phyloP scores from a whole-genome alignment of 1,140 invertebrate genomes.

The Bursaphelenchus mucronatus region DNA sequence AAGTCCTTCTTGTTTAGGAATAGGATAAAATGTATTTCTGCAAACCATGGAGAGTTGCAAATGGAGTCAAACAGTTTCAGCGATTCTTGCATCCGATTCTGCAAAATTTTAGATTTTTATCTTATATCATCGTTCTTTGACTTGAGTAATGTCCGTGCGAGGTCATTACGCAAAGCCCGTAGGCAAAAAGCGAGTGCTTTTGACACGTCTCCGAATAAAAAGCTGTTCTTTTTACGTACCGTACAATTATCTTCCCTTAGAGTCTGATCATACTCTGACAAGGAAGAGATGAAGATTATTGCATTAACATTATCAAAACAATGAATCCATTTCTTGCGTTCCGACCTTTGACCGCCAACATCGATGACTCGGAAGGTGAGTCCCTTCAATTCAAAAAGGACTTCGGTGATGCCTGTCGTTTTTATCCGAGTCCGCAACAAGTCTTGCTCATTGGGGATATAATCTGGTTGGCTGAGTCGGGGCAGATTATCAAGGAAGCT shows the following conservation, averaged over 20 bases:
- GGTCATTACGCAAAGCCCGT: too few species aligned
- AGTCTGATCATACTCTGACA: slow-evolving; percentile 64
- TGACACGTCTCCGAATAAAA: slow-evolving; percentile 6
- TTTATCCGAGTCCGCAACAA: slow-evolving; percentile 57
- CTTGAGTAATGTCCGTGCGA: too few species aligned
- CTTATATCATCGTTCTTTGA: too few species aligned
- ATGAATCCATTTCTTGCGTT: slow-evolving; percentile 73
- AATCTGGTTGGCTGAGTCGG: slow-evolving; percentile 48
- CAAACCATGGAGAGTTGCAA: slow-evolving; percentile 60
- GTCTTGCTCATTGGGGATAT: slow-evolving; percentile 59
- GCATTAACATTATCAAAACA: slow-evolving; percentile 65
- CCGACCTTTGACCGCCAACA: slow-evolving; percentile 72
- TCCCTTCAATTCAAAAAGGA: slow-evolving; percentile 59
- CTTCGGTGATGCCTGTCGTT: slow-evolving; percentile 60
- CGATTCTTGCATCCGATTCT: slow-evolving; percentile 62
- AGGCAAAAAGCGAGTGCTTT: background rate
- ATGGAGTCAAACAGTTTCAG: slow-evolving; percentile 61
- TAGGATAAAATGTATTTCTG: slow-evolving; percentile 61
- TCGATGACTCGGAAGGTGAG: slow-evolving; percentile 62
- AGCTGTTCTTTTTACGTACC: slow-evolving; percentile 26
- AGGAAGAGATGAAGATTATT: slow-evolving; percentile 64
- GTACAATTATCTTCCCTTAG: slow-evolving; percentile 63
- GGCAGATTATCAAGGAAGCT: slow-evolving; percentile 59
- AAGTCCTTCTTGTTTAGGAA: slow-evolving; percentile 61
- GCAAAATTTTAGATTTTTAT: slow-evolving; percentile 23